Evolutionary conservation across 2,113 vertebrate genomes (phyloP).

Genomic region (Tapirus terrestris): DNA sequence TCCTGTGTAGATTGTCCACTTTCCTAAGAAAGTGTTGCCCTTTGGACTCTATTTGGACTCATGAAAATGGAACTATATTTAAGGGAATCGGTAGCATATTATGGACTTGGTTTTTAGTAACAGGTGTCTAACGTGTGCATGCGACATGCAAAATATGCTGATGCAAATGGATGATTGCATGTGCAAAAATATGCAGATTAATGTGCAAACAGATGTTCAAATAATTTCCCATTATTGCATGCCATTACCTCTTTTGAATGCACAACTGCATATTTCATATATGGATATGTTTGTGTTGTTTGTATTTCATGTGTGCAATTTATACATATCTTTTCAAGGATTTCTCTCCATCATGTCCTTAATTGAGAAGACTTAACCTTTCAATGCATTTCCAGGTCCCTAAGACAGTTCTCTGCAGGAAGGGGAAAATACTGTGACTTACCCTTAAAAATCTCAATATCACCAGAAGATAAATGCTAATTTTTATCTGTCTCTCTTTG

Average conservation of each 20-base stretch:
- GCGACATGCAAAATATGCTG: constrained; percentile 80
- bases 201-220: constrained; percentile 84
- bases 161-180: constrained; percentile 81
- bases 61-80: constrained; percentile 66
- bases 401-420: constrained; percentile 40
- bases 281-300: constrained; percentile 71
- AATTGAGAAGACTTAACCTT: constrained; percentile 66
- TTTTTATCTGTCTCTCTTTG: constrained; percentile 81
- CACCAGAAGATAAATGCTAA: constrained; percentile 79
- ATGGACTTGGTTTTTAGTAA: constrained; percentile 77
- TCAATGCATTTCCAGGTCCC: constrained; percentile 18
- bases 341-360: constrained; percentile 46
- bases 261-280: constrained; percentile 80
- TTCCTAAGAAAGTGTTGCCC: neutral
- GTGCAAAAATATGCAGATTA: constrained; percentile 85
- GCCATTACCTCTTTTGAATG: constrained; percentile 80
- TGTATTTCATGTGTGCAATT: constrained; percentile 72
- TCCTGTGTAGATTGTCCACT: neutral
- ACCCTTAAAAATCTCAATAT: constrained; percentile 68
- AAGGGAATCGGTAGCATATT: constrained; percentile 63
- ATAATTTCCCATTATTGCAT: constrained; percentile 83
- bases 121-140: constrained; percentile 81
- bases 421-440: constrained; percentile 32
- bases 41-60: constrained; percentile 9
- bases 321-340: constrained; percentile 73